phyloP scores from a whole-genome alignment of 2,797 vertebrate genomes.

The Mormyrops boulengeri region DNA sequence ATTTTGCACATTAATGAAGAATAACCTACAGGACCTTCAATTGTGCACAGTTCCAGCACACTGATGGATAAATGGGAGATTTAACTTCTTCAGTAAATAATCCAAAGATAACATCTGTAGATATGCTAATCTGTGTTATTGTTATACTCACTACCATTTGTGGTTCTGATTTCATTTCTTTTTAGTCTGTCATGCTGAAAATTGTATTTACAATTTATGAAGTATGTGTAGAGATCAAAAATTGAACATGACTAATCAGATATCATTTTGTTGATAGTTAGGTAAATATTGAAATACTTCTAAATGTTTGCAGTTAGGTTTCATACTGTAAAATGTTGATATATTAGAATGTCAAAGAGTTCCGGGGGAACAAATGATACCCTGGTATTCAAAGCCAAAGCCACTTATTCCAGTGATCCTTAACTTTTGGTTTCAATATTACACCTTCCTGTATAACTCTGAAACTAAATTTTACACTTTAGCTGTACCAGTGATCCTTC shows the following conservation, averaged over 20 bases:
- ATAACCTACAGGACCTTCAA: neutral
- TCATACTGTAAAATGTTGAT: neutral
- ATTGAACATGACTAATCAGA: neutral
- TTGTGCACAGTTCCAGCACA: neutral
- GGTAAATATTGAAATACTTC: neutral
- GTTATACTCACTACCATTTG: neutral
- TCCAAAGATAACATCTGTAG: neutral
- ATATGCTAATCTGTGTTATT: neutral
- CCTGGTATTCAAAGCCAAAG: constrained; percentile 17
- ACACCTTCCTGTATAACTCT: constrained; percentile 15
- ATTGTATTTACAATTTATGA: neutral
- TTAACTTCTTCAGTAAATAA: neutral
- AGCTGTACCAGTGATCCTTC: constrained; percentile 24
- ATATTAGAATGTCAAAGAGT: neutral
- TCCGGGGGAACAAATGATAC: neutral
- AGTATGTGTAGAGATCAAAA: neutral
- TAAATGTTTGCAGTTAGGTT: neutral
- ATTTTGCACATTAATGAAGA: neutral
- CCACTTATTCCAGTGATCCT: neutral
- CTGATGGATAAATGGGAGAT: neutral
- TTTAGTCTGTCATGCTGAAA: neutral
- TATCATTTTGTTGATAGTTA: neutral
- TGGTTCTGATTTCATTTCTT: neutral
- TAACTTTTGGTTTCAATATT: constrained; percentile 47
- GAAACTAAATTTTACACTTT: constrained; percentile 21